Conservation (phyloP, 2,888 invertebrate species). For the Caenorhabditis becei region DNA sequence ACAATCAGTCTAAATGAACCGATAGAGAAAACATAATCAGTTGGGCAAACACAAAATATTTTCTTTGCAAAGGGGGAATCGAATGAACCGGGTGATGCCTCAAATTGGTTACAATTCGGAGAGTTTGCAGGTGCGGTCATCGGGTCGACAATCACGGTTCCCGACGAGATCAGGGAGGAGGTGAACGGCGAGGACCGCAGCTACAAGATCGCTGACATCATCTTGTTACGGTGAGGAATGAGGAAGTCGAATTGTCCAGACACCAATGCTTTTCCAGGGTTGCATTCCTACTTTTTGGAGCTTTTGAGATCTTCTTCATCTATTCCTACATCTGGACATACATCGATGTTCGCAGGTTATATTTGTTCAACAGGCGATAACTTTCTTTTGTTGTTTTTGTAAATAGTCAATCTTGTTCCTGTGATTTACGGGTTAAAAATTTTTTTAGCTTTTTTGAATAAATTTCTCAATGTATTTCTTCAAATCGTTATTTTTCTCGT, state of each 20-base stretch:
- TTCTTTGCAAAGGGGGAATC: constrained; percentile 9
- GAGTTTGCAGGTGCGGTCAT: constrained; percentile 55
- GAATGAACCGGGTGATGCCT: not conserved
- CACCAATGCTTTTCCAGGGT: constrained; percentile 28
- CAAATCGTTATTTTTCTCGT: not conserved
- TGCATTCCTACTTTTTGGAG: constrained; percentile 33
- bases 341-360: constrained; percentile 52
- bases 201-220: constrained; percentile 57
- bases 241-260: not conserved
- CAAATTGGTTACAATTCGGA: constrained; percentile 2
- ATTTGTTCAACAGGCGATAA: constrained; percentile 54
- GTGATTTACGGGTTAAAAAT: not conserved
- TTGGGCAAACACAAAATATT: constrained; percentile 16
- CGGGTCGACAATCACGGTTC: constrained; percentile 57
- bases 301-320: constrained; percentile 56
- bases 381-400: not conserved
- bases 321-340: constrained; percentile 58
- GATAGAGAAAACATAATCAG: constrained; percentile 8
- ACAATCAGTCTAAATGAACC: not conserved
- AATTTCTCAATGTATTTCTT: not conserved
- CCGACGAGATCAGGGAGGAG: constrained; percentile 61
- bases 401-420: not conserved
- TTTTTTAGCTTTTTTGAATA: not conserved
- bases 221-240: constrained; percentile 41
- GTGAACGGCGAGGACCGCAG: constrained; percentile 60